Evolutionary conservation across 2,797 vertebrate species (phyloP), one percentile per base, ranked within the genome.

Genomic region (Coregonus ussuriensis): DNA sequence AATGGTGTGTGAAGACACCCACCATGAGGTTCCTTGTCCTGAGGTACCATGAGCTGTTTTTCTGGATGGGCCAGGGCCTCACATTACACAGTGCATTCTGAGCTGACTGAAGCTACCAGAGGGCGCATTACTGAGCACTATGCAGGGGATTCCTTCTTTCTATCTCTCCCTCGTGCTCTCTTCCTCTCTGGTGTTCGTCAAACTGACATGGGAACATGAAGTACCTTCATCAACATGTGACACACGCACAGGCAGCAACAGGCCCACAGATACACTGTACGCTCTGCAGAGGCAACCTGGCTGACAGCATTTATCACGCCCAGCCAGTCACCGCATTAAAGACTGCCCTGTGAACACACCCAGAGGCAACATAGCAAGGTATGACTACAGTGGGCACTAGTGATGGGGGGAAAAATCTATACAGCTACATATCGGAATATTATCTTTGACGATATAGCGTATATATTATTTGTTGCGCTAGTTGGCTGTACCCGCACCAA

Each of bases 291-390:
- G 77, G 79, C 74, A 73, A 54, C 33, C 41, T 47, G 41, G 41
- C 54, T 79, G 75, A 81, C 85, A 79, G 75, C 62, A 79, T 81
- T 75, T 56, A 75, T 81, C 75, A 79, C 18, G 54, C 56, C 41
- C 9, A 47, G 41, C 75, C 54, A 21, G 41, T 37, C 79, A 62
- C 63, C 63, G 72, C 71, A 69, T 71, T 16, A 33, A 74, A 31
- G 69, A 80, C 80, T 78, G 79, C 78, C 73, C 83, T 62, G 72
- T 14, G 21, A 80, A 82, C 71, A 82, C 83, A 69, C 82, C 77
- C 70, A 72, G 67, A 73, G 62, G 47, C 35, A 37, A 69, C 67
- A 71, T 41, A 31, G 47, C 47, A 53, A 74, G 35, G 71, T 41
- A 47, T 47, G 41, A 47, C 41, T 47, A 47, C 41, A 47, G 41